Base-by-base conservation (phyloP, 2,888 invertebrate species). In the Lathronympha strigana region DNA sequence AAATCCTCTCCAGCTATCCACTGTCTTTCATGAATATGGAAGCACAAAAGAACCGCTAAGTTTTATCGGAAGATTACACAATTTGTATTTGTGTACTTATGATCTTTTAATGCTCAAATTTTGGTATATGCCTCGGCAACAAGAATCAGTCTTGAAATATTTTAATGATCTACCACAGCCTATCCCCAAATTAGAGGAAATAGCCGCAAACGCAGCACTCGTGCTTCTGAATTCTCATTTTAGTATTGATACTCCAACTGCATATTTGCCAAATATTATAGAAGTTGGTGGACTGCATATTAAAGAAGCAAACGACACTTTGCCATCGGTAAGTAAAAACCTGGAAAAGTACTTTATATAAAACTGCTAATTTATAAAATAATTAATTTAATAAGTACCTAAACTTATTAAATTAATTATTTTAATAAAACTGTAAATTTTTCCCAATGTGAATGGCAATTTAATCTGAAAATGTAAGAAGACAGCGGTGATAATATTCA, bases 221-320 rank as follows among this genome's bases (percentile, higher is more conserved):
- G 68, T 82, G 21, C 73, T 88, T 33, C 69, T 84, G 31, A 85
- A 88, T 73, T 79, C 78, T 40, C 87, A 90, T 70, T 78, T 74
- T 33, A 82, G 81, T 66, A 69, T 81, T 33, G 78, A 77, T 47
- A 72, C 74, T 33, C 73, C 83, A 1, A 72, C 78, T 28, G 83
- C 88, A 0, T 69, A 80, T 9, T 78, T 86, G 6, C 89, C 89
- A 0, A 86, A 84, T 64, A 80, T 89, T 70, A 77, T 88, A 6
- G 85, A 87, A 73, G 82, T 91, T 54, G 89, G 86, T 17, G 89
- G 91, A 6, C 81, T 66, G 13, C 66, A 66, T 19, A 47, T 66
- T 4, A 66, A 54, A 23, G 66, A 66, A 49, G 54, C 66, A 4
- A 61, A 61, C 19, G 61, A 61, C 9, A 61, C 66, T 4, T 40